phyloP scores from a whole-genome alignment of 2,888 invertebrate species.

The Helicoverpa assulta region DNA sequence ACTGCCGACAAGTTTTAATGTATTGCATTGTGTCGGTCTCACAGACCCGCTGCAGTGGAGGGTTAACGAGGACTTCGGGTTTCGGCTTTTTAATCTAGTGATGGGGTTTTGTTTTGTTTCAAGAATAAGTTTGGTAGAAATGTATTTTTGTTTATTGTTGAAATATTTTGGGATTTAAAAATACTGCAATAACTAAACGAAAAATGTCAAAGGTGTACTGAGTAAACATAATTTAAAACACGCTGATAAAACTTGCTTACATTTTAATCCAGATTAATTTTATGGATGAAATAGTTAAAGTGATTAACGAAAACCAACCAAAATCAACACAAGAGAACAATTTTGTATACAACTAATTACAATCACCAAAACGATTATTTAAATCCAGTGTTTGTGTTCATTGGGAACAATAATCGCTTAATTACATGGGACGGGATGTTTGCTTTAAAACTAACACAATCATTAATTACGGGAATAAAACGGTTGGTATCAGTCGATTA shows the following conservation, averaged over 20 bases:
- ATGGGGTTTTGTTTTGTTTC: conserved; percentile 16
- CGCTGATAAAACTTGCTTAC: not conserved
- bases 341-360: not conserved
- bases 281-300: not conserved
- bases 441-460: not conserved
- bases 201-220: no score
- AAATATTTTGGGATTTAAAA: not conserved
- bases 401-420: not conserved
- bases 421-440: not conserved
- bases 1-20: conserved; percentile 50
- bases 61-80: conserved; percentile 4
- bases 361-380: not conserved
- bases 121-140: not conserved
- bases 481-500: not conserved
- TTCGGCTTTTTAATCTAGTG: conserved; percentile 22
- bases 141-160: not conserved
- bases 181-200: not conserved
- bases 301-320: not conserved
- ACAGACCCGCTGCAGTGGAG: conserved; percentile 11
- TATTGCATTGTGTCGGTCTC: conserved; percentile 43
- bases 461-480: not conserved
- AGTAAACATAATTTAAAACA: no score
- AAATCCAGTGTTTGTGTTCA: not conserved
- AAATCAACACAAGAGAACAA: not conserved
- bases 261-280: not conserved